Conservation (phyloP, 2,797 vertebrate genomes). For the Florisuga fusca region DNA sequence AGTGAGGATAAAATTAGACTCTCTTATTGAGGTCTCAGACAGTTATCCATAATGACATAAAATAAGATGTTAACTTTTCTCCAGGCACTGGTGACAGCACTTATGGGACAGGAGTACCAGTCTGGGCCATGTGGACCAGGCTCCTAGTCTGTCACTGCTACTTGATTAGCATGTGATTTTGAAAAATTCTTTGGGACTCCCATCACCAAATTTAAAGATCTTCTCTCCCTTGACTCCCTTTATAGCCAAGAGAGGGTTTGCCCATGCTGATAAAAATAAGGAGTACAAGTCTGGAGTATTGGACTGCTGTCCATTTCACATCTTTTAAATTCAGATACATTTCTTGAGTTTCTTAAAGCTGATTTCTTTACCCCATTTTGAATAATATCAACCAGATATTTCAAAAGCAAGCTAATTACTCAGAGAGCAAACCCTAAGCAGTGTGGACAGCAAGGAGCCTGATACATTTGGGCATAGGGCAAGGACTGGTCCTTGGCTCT, state of each 20-base stretch:
- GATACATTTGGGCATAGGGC: rapidly evolving
- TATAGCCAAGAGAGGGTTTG: not conserved
- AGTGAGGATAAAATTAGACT: not conserved
- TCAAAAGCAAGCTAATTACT: not conserved
- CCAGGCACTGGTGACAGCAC: not conserved
- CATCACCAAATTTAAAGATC: not conserved
- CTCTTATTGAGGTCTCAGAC: not conserved
- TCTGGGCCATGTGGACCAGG: not conserved
- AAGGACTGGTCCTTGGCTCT: not conserved
- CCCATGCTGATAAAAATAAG: not conserved
- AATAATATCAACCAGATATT: not conserved
- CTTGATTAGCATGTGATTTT: not conserved
- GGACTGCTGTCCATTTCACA: not conserved
- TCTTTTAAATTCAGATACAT: not conserved
- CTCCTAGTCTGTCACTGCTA: not conserved
- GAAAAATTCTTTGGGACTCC: not conserved
- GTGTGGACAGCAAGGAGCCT: not conserved
- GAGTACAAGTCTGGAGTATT: not conserved
- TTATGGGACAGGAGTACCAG: not conserved
- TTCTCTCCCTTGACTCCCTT: not conserved
- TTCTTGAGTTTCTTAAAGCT: not conserved
- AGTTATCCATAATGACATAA: not conserved
- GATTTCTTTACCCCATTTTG: not conserved
- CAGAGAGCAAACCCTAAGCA: not conserved
- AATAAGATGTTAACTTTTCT: not conserved